Percentiles rank a stretch among this genome's conserved stretches.
Conservation (phyloP, 2,888 invertebrate genomes). For the Philhelius pedissequus region DNA sequence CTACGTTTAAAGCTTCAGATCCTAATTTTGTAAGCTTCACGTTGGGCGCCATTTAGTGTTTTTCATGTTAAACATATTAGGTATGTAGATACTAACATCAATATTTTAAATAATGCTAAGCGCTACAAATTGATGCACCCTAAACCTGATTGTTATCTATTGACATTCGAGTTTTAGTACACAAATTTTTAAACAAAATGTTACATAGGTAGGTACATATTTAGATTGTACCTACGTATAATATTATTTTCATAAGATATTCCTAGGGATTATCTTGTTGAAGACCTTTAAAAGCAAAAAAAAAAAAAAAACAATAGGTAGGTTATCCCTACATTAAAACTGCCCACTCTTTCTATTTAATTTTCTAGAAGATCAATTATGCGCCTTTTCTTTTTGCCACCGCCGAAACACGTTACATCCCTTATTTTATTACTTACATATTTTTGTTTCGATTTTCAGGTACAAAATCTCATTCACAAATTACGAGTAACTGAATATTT, state of each 20-base stretch:
- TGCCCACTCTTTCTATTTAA: not conserved
- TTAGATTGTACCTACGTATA: not conserved
- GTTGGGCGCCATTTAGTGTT: not conserved
- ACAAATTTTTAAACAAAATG: not conserved
- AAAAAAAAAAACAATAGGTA: not conserved
- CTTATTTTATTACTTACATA: not conserved
- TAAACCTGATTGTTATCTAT: not conserved
- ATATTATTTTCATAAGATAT: not conserved
- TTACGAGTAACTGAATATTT: conserved; percentile 7
- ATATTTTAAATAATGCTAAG: no score
- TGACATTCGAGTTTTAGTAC: not conserved
- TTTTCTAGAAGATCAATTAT: not conserved
- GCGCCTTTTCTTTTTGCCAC: not conserved
- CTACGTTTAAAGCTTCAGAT: no score
- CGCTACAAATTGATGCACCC: no score
- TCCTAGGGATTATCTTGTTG: not conserved
- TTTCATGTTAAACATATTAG: not conserved
- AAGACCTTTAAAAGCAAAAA: not conserved
- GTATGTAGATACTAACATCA: no score
- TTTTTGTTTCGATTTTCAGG: not conserved
- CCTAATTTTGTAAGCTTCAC: not conserved
- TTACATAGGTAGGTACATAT: not conserved
- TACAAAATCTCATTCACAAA: not conserved
- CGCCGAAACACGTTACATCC: conserved; percentile 22
- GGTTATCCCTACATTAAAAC: not conserved